Percentiles rank a stretch among this genome's conserved stretches.
phyloP scores from a whole-genome alignment of 2,797 vertebrate genomes.

The Capromys pilorides region DNA sequence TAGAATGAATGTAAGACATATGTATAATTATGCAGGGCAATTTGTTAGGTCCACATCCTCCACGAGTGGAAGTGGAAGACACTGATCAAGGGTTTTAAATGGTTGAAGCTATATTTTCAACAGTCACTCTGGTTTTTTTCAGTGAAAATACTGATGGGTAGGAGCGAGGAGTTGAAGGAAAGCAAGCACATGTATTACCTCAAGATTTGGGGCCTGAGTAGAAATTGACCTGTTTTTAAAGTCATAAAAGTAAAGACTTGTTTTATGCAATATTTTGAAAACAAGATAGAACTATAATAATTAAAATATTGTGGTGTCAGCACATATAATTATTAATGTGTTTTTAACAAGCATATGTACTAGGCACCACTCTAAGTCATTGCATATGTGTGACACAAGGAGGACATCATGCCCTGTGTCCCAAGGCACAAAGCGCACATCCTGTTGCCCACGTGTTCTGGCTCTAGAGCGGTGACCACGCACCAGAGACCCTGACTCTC shows the following conservation, averaged over 20 bases:
- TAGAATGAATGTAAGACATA: background rate
- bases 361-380: background rate
- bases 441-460: background rate
- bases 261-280: background rate
- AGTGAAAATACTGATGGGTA: background rate
- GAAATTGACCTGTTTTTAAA: background rate
- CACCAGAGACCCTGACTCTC: background rate
- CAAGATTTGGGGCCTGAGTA: conserved; percentile 3
- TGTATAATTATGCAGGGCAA: background rate
- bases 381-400: background rate
- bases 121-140: background rate
- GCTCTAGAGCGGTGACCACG: background rate
- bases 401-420: background rate
- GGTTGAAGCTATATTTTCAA: background rate
- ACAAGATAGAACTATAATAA: background rate
- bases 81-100: background rate
- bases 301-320: background rate
- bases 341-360: background rate
- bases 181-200: background rate
- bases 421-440: background rate
- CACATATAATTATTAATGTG: background rate
- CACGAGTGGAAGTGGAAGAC: background rate
- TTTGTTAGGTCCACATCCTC: background rate
- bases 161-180: background rate
- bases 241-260: background rate